phyloP scores from a whole-genome alignment of 2,888 invertebrate genomes.

The Scaptomyza polygonia region DNA sequence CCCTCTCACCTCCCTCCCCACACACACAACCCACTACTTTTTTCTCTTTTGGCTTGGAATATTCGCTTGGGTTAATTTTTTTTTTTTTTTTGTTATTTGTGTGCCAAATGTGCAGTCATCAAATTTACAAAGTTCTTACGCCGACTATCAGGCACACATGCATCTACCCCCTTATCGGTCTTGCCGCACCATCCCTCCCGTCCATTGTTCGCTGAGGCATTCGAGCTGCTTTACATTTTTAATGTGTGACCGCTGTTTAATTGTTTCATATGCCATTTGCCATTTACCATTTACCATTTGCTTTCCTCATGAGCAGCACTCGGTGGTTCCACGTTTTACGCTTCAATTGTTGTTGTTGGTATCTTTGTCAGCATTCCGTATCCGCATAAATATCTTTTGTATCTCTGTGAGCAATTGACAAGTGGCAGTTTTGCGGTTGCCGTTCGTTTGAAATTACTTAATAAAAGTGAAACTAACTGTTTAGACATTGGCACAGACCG shows the following conservation, averaged over 20 bases:
- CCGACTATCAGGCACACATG: conserved; percentile 52
- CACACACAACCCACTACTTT: no score
- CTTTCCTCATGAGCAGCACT: conserved; percentile 46
- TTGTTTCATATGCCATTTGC: conserved; percentile 58
- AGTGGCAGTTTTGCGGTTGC: conserved; percentile 60
- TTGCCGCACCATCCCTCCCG: neutral
- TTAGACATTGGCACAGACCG: conserved; percentile 10
- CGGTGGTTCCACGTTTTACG: neutral
- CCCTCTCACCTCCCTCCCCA: neutral
- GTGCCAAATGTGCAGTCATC: conserved; percentile 74
- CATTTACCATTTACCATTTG: conserved; percentile 37
- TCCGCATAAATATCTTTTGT: conserved; percentile 14
- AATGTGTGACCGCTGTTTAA: conserved; percentile 54
- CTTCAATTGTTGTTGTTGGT: conserved; percentile 18
- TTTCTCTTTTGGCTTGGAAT: no score
- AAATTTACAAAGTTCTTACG: conserved; percentile 57
- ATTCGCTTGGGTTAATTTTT: conserved; percentile 21
- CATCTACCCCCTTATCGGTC: conserved; percentile 22
- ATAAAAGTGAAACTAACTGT: conserved; percentile 76
- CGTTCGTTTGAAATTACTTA: conserved; percentile 66
- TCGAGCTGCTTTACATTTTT: conserved; percentile 33
- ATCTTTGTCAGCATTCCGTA: conserved; percentile 20
- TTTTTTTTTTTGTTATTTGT: conserved; percentile 29
- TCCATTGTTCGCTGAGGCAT: conserved; percentile 29
- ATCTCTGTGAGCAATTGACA: conserved; percentile 53